These are phyloP conservation scores for Halcyon badia DNA, from an alignment of 2,797 vertebrate species.

Conservation along the genomic window DNA sequence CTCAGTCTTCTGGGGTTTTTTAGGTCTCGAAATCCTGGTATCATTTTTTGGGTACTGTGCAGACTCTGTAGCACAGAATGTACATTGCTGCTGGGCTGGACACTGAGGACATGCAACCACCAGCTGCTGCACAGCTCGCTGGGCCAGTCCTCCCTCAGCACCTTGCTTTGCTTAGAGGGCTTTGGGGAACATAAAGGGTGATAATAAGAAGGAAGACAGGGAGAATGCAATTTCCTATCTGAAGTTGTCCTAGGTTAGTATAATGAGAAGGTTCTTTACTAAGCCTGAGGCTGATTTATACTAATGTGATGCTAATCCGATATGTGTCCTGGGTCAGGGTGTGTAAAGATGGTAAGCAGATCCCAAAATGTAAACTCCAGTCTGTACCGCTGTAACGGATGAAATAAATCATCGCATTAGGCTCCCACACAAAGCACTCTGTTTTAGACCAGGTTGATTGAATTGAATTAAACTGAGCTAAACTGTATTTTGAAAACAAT, in stretches of 20 bases:
- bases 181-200: neutral
- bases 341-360: neutral
- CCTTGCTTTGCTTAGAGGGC: neutral
- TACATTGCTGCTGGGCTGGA: neutral
- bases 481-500: slow-evolving; percentile 5
- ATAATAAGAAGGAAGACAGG: neutral
- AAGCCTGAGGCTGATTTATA: neutral
- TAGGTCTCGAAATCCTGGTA: neutral
- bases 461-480: neutral
- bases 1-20: neutral
- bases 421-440: neutral
- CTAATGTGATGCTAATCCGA: neutral
- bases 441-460: neutral
- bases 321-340: neutral
- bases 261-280: neutral
- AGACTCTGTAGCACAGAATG: neutral
- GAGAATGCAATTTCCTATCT: neutral
- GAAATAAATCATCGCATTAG: neutral
- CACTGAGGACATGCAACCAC: neutral
- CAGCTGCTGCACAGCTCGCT: neutral
- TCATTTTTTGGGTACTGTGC: neutral
- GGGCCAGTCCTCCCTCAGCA: neutral
- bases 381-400: neutral
- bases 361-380: neutral
- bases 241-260: neutral